Percentiles rank a stretch among this genome's conserved stretches.
Evolutionary conservation across 2,888 invertebrate genomes (phyloP).

Genomic region (Reticulitermes lucifugus): DNA sequence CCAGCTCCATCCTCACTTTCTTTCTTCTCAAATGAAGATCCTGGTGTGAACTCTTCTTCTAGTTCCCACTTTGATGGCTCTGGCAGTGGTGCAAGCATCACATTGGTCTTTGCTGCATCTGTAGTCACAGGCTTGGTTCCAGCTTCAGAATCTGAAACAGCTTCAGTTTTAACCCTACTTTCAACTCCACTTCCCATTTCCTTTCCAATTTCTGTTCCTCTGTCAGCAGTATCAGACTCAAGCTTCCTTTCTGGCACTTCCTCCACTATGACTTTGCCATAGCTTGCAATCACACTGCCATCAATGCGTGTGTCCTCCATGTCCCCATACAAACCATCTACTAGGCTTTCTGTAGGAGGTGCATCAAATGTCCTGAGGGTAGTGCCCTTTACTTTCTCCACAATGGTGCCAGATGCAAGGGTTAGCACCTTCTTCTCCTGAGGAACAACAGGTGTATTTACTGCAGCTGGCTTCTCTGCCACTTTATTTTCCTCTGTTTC

Average conservation of each 20-base stretch:
- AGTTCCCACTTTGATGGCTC: slow-evolving; percentile 92
- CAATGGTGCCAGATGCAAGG: background rate
- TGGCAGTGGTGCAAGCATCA: slow-evolving; percentile 80
- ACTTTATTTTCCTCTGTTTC: slow-evolving; percentile 57
- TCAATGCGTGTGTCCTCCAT: slow-evolving; percentile 59
- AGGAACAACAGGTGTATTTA: background rate
- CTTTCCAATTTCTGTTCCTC: slow-evolving; percentile 54
- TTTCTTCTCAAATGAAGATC: slow-evolving; percentile 57
- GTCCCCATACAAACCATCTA: slow-evolving; percentile 60
- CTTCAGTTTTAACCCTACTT: slow-evolving; percentile 70
- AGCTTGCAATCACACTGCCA: slow-evolving; percentile 54
- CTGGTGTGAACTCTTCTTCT: slow-evolving; percentile 68
- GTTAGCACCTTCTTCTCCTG: slow-evolving; percentile 22
- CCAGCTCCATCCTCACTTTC: slow-evolving; percentile 53
- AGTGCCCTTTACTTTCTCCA: slow-evolving; percentile 52
- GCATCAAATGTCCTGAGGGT: slow-evolving; percentile 40
- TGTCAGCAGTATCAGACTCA: slow-evolving; percentile 51
- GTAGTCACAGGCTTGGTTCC: slow-evolving; percentile 57
- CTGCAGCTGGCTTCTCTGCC: slow-evolving; percentile 59
- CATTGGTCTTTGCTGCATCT: slow-evolving; percentile 62
- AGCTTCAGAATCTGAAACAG: slow-evolving; percentile 67
- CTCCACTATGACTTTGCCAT: slow-evolving; percentile 56
- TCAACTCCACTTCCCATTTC: slow-evolving; percentile 62
- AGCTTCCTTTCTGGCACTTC: slow-evolving; percentile 58
- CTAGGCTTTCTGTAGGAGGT: slow-evolving; percentile 51